These are phyloP conservation scores for Meloidogyne exigua DNA, from an alignment of 1,140 invertebrate genomes.

Conservation along the genomic window DNA sequence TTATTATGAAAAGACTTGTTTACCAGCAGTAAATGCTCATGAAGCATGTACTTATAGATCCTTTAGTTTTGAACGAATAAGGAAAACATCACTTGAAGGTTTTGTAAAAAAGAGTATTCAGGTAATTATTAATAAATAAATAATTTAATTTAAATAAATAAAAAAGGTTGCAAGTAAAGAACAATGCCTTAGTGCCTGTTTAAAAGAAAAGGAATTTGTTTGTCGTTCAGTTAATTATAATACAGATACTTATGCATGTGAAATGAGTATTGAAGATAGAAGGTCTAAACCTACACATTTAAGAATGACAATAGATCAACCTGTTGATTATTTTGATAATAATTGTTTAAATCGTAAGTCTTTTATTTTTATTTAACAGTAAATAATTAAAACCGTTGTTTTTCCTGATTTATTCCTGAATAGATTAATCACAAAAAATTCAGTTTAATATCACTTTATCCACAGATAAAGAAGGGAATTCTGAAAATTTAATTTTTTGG, in stretches of 20 bases:
- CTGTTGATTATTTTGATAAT: conserved; percentile 63
- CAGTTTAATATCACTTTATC: too few relatives aligned
- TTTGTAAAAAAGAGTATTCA: conserved; percentile 61
- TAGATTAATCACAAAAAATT: too few relatives aligned
- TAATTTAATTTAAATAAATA: not conserved
- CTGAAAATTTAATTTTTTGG: too few relatives aligned
- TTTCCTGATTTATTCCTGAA: too few relatives aligned
- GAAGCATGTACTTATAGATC: conserved; percentile 63
- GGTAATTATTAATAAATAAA: conserved; percentile 28
- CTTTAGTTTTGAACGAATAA: conserved; percentile 62
- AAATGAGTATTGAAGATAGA: conserved; percentile 61
- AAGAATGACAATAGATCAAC: conserved; percentile 51
- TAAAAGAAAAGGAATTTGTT: conserved; percentile 62
- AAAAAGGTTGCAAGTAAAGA: conserved; percentile 58
- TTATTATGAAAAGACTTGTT: conserved; percentile 63
- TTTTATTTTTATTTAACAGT: conserved; percentile 4
- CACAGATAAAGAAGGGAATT: too few relatives aligned
- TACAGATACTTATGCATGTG: conserved; percentile 62
- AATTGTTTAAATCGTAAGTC: conserved; percentile 60
- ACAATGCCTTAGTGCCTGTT: conserved; percentile 59
- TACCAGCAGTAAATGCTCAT: conserved; percentile 60
- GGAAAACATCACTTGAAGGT: conserved; percentile 60
- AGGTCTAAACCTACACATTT: conserved; percentile 61
- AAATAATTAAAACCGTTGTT: too few relatives aligned
- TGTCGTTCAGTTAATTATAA: conserved; percentile 64